These are phyloP conservation scores for Argyresthia goedartella DNA, from an alignment of 2,888 invertebrate genomes.

Conservation along the genomic window DNA sequence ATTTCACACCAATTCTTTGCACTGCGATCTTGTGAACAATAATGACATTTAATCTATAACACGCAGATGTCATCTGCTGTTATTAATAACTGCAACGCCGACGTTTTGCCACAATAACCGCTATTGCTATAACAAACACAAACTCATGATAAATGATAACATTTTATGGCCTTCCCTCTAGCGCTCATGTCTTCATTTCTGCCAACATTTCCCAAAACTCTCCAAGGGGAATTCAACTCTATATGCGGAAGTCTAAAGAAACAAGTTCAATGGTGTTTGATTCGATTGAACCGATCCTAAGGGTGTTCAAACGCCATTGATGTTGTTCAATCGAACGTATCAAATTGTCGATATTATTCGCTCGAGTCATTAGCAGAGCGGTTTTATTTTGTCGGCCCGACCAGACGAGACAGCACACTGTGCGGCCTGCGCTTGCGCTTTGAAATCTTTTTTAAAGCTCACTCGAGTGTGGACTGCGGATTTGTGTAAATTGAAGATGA, in stretches of 20 bases:
- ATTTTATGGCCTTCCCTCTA: slow-evolving; percentile 62
- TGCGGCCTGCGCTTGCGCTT: slow-evolving; percentile 24
- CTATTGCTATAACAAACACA: slow-evolving; percentile 59
- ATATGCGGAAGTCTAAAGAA: not conserved
- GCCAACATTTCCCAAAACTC: slow-evolving; percentile 23
- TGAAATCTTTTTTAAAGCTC: slow-evolving; percentile 24
- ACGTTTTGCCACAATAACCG: slow-evolving; percentile 60
- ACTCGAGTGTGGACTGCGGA: slow-evolving; percentile 35
- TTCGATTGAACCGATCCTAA: slow-evolving; percentile 16
- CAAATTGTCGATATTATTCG: slow-evolving; percentile 60
- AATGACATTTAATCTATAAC: slow-evolving; percentile 31
- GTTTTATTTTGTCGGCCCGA: slow-evolving; percentile 29
- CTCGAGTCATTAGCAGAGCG: slow-evolving; percentile 46
- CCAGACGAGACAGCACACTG: slow-evolving; percentile 18
- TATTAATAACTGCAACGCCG: slow-evolving; percentile 58
- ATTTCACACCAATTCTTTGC: slow-evolving; percentile 26
- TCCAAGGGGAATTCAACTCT: slow-evolving; percentile 15
- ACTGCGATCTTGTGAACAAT: slow-evolving; percentile 24
- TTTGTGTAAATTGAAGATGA: slow-evolving; percentile 30
- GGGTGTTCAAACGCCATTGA: slow-evolving; percentile 59
- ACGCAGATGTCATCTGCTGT: slow-evolving; percentile 53
- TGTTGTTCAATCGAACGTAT: slow-evolving; percentile 62
- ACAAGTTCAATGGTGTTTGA: slow-evolving; percentile 7
- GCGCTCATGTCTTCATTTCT: slow-evolving; percentile 56
- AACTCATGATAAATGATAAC: slow-evolving; percentile 62